Percentiles rank a stretch among this genome's conserved stretches.
Conservation (phyloP, 1,140 invertebrate genomes). For the Drosophila pandora region DNA sequence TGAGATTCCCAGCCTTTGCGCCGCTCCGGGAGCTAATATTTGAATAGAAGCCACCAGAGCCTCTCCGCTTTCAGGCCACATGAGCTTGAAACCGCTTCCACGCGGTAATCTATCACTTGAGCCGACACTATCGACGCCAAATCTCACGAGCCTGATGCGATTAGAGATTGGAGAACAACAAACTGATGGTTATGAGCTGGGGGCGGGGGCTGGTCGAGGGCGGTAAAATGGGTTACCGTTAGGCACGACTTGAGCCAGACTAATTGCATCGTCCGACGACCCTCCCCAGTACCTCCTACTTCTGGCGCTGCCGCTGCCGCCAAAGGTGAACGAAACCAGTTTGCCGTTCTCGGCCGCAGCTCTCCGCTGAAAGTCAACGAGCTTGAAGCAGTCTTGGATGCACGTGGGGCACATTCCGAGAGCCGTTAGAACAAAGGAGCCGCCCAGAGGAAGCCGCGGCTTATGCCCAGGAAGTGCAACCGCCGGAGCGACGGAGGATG, state of each 20-base stretch:
- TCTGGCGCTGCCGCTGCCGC: slow-evolving; percentile 4
- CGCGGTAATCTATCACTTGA: slow-evolving; percentile 68
- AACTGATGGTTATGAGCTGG: slow-evolving; percentile 48
- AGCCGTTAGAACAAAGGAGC: slow-evolving; percentile 32
- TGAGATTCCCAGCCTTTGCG: slow-evolving; percentile 9
- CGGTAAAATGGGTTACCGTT: slow-evolving; percentile 60
- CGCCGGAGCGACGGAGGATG: background rate
- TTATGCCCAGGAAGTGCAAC: slow-evolving; percentile 18
- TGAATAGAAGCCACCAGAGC: background rate
- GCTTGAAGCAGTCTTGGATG: slow-evolving; percentile 29
- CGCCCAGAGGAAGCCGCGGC: slow-evolving; percentile 23
- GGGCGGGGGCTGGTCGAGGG: slow-evolving; percentile 5
- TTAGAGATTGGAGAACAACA: slow-evolving; percentile 45
- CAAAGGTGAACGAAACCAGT: slow-evolving; percentile 58
- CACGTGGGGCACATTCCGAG: slow-evolving; percentile 51
- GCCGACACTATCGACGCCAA: slow-evolving; percentile 71
- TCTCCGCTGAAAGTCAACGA: slow-evolving; percentile 40
- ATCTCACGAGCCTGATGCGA: slow-evolving; percentile 73
- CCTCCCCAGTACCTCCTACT: slow-evolving; percentile 29
- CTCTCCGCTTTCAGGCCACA: background rate
- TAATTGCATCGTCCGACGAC: slow-evolving; percentile 59
- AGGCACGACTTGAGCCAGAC: slow-evolving; percentile 79
- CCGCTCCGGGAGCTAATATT: background rate
- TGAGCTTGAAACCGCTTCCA: slow-evolving; percentile 21
- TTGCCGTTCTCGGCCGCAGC: slow-evolving; percentile 16